Conservation (phyloP, 37 sponge, comb jelly and placozoan genomes). For the Chondrosia reniformis region DNA sequence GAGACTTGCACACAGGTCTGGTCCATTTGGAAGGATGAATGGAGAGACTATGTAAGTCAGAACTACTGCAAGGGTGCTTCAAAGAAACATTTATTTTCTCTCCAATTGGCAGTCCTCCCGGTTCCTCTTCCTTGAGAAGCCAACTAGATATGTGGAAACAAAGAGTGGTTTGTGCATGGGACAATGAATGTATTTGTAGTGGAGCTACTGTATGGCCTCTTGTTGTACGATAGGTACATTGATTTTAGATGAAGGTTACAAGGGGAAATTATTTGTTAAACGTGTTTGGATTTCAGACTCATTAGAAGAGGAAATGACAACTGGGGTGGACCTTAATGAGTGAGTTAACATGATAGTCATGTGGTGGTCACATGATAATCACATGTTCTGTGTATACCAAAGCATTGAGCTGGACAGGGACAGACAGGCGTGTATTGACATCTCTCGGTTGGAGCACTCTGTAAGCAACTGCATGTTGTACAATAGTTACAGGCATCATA, state of each 20-base stretch:
- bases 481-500: background rate
- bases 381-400: background rate
- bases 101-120: background rate
- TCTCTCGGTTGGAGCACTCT: conserved; percentile 35
- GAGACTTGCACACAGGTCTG: conserved; percentile 39
- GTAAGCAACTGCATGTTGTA: conserved; percentile 3
- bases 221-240: conserved; percentile 20
- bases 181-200: background rate
- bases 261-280: conserved; percentile 44
- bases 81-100: background rate
- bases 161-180: background rate
- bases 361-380: background rate
- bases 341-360: background rate
- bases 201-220: background rate
- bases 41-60: conserved; percentile 10
- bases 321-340: conserved; percentile 33
- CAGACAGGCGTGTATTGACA: conserved; percentile 39
- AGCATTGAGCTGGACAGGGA: conserved; percentile 50
- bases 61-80: background rate
- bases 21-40: conserved; percentile 13
- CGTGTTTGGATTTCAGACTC: conserved; percentile 45
- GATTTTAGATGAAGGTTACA: conserved; percentile 23
- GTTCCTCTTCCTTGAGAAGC: conserved; percentile 43
- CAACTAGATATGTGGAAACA: background rate
- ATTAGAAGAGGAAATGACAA: conserved; percentile 25